A percentile compares a stretch with the other conserved stretches of the same genome.
phyloP scores from a whole-genome alignment of 2,113 vertebrate species.

The Lipotes vexillifer region DNA sequence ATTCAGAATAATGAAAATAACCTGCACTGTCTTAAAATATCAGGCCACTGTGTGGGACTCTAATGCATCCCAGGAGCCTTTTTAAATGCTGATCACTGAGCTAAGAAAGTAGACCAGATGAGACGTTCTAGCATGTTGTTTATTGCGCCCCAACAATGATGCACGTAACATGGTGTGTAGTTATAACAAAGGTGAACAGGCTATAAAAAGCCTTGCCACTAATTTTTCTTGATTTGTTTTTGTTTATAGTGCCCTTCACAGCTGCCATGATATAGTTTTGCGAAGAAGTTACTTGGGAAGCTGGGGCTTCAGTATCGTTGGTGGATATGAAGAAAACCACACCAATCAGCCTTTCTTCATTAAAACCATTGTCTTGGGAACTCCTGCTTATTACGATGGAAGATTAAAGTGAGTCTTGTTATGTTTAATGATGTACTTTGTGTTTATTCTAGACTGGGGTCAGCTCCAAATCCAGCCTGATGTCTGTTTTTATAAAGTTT shows the following conservation, averaged over 20 bases:
- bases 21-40: neutral
- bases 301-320: conserved; percentile 99
- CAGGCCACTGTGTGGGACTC: neutral
- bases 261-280: conserved; percentile 95
- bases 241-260: conserved; percentile 89
- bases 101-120: neutral
- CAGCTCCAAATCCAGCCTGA: neutral
- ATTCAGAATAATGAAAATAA: neutral
- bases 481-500: neutral
- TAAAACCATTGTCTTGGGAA: conserved; percentile 98
- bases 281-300: conserved; percentile 93
- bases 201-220: neutral
- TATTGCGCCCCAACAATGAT: neutral
- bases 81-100: neutral
- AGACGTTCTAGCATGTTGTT: neutral
- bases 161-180: neutral
- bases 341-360: conserved; percentile 99
- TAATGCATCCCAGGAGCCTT: neutral
- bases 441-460: neutral
- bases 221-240: neutral
- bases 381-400: conserved; percentile 97
- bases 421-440: neutral
- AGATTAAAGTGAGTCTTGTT: conserved; percentile 92
- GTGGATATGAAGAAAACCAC: conserved; percentile 96
- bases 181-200: neutral